phyloP scores from a whole-genome alignment of 2,113 vertebrate species.

The Dascyllus trimaculatus region DNA sequence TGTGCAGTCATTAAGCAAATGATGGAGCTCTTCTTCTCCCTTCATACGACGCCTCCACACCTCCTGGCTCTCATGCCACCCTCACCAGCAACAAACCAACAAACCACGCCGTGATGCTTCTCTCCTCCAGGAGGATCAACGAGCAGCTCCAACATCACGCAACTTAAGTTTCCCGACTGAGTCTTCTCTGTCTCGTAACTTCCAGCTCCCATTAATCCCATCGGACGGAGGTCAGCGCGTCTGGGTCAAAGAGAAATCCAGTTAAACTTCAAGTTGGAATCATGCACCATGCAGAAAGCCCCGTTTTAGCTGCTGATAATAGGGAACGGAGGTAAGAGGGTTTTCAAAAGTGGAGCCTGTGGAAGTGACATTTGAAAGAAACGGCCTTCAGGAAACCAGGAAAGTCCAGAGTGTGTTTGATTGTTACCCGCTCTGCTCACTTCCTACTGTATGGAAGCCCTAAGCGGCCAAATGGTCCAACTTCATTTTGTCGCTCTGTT shows the following conservation, averaged over 20 bases:
- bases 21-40: conserved; percentile 34
- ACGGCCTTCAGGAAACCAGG: too few relatives aligned
- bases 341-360: neutral
- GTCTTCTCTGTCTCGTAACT: neutral
- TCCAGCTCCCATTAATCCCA: too few relatives aligned
- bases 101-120: too few relatives aligned
- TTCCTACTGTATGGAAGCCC: too few relatives aligned
- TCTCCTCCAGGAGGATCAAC: too few relatives aligned
- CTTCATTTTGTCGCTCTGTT: too few relatives aligned
- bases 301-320: neutral
- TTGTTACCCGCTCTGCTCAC: too few relatives aligned
- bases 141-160: too few relatives aligned
- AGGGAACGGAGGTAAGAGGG: neutral
- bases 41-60: neutral
- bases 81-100: neutral
- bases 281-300: neutral
- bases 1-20: conserved; percentile 23
- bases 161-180: neutral
- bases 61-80: neutral
- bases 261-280: neutral
- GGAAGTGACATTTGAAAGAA: too few relatives aligned
- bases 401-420: too few relatives aligned
- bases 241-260: neutral
- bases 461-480: too few relatives aligned
- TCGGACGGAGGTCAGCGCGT: neutral